Evolutionary conservation across 2,797 vertebrate species (phyloP).

Genomic region (Eutrigla gurnardus): DNA sequence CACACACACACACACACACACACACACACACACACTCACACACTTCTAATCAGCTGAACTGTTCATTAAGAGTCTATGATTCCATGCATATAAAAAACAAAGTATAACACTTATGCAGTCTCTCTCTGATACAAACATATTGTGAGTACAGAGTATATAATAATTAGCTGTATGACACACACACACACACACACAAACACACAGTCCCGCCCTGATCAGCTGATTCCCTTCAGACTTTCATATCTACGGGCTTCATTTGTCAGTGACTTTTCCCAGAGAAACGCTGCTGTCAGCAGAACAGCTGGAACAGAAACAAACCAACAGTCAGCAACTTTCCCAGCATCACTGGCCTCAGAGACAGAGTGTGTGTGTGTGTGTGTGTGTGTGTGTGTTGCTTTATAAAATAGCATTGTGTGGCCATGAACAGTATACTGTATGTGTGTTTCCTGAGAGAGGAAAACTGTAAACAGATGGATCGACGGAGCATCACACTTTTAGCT

Average conservation of each 20-base stretch:
- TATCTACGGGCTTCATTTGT: conserved; percentile 55
- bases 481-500: too few species aligned
- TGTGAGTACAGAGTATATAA: too few species aligned
- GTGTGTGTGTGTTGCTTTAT: neutral
- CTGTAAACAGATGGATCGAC: too few species aligned
- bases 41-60: too few species aligned
- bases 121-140: too few species aligned
- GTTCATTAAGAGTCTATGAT: too few species aligned
- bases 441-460: neutral
- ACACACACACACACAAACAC: conserved; percentile 15
- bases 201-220: conserved; percentile 38
- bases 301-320: conserved; percentile 60
- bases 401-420: neutral
- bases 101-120: too few species aligned
- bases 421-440: neutral
- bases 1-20: neutral
- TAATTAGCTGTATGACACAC: neutral
- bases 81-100: too few species aligned
- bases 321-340: conserved; percentile 54
- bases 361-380: neutral
- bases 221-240: conserved; percentile 45
- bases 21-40: conserved; percentile 8
- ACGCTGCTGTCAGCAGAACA: conserved; percentile 47
- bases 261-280: conserved; percentile 69
- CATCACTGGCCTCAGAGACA: conserved; percentile 31